Conservation (phyloP, 2,888 invertebrate species). For the Lasioglossum leucozonium region DNA sequence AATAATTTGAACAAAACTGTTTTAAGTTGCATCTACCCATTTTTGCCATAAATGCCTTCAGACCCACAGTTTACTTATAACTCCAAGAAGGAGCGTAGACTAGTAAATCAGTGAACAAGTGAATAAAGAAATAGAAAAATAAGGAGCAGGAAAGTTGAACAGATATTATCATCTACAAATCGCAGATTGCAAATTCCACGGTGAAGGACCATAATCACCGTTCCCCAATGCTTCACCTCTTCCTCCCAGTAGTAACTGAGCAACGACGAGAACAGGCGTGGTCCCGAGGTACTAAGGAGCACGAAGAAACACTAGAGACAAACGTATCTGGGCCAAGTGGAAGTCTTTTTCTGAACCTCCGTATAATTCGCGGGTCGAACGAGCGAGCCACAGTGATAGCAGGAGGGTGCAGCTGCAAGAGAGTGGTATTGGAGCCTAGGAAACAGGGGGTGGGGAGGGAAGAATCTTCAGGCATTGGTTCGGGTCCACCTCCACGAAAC, state of each 20-base stretch:
- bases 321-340: slow-evolving; percentile 38
- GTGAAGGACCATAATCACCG: neutral
- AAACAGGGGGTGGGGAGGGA: slow-evolving; percentile 14
- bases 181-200: neutral
- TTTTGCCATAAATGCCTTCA: too few relatives aligned
- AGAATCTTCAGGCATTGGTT: slow-evolving; percentile 1
- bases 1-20: too few relatives aligned
- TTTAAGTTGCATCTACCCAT: too few relatives aligned
- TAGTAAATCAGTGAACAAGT: neutral
- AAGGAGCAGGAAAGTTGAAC: neutral
- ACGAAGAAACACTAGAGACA: slow-evolving; percentile 8
- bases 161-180: neutral
- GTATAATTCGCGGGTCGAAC: slow-evolving; percentile 34
- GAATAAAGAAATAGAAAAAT: neutral
- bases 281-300: slow-evolving; percentile 3
- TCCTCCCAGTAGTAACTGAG: neutral
- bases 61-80: too few relatives aligned
- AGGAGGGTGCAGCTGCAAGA: neutral
- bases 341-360: slow-evolving; percentile 21
- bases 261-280: neutral
- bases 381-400: neutral
- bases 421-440: slow-evolving; percentile 6
- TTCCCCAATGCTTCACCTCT: neutral
- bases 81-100: neutral
- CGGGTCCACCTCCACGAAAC: slow-evolving; percentile 55